These are phyloP conservation scores for Thyatira batis DNA, from an alignment of 2,888 invertebrate species.

Conservation along the genomic window DNA sequence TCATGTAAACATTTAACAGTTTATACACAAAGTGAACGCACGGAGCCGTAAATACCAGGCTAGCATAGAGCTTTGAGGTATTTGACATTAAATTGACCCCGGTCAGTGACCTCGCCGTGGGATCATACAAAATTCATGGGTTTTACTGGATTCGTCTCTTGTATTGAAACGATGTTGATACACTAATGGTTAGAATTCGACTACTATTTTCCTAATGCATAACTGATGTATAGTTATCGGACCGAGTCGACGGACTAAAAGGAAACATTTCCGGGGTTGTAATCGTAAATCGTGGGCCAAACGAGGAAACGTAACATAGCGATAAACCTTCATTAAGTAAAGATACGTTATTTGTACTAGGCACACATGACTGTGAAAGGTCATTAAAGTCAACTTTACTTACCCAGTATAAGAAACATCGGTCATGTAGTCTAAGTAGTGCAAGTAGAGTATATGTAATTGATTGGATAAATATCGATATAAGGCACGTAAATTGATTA, in stretches of 20 bases:
- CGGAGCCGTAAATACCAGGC: conserved; percentile 1
- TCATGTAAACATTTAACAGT: background rate
- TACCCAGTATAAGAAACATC: too few relatives aligned
- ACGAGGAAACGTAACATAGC: background rate
- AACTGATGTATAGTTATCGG: too few relatives aligned
- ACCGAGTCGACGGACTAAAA: background rate
- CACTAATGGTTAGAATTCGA: too few relatives aligned
- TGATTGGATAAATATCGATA: too few relatives aligned
- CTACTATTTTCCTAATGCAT: too few relatives aligned
- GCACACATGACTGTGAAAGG: background rate
- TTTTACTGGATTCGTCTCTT: background rate
- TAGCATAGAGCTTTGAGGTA: conserved; percentile 4
- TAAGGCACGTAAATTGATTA: too few relatives aligned
- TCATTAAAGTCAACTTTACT: background rate
- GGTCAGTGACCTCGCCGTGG: background rate
- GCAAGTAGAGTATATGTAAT: too few relatives aligned
- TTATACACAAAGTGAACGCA: background rate
- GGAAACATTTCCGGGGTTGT: background rate
- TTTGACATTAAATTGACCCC: conserved; percentile 2
- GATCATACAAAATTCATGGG: background rate
- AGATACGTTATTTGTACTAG: background rate
- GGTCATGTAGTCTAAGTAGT: too few relatives aligned
- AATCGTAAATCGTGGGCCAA: background rate
- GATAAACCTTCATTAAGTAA: background rate
- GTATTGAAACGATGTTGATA: background rate